phyloP scores from a whole-genome alignment of 2,888 invertebrate species.

The Chloromyia formosa region DNA sequence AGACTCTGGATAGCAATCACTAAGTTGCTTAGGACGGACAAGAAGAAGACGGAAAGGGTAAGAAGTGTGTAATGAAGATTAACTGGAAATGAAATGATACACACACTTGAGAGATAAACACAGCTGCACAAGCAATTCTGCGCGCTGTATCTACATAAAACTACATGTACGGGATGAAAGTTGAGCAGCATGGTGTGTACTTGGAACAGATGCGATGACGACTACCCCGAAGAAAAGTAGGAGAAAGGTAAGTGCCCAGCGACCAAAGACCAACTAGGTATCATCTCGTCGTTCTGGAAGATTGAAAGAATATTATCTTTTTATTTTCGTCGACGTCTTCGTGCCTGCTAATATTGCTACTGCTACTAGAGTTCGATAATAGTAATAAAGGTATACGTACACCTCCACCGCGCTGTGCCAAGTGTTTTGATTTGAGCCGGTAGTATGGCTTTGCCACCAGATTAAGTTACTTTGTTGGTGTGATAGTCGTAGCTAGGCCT shows the following conservation, averaged over 20 bases:
- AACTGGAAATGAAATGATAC: conserved; percentile 33
- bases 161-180: no score
- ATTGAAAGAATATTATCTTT: neutral
- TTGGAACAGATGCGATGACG: conserved; percentile 6
- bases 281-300: neutral
- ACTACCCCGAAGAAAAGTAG: neutral
- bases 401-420: no score
- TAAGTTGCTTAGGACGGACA: neutral
- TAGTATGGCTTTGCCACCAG: no score
- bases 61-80: conserved; percentile 25
- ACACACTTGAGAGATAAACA: neutral
- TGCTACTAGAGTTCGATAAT: neutral
- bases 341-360: conserved; percentile 4
- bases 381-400: conserved; percentile 29
- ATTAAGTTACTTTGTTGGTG: no score
- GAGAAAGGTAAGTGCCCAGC: neutral
- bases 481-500: no score
- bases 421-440: no score
- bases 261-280: neutral
- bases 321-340: neutral
- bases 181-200: neutral
- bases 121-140: neutral
- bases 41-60: conserved; percentile 22
- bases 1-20: neutral
- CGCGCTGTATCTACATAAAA: no score